phyloP scores from a whole-genome alignment of 2,888 invertebrate species.

The Lasioglossum pauxillum region DNA sequence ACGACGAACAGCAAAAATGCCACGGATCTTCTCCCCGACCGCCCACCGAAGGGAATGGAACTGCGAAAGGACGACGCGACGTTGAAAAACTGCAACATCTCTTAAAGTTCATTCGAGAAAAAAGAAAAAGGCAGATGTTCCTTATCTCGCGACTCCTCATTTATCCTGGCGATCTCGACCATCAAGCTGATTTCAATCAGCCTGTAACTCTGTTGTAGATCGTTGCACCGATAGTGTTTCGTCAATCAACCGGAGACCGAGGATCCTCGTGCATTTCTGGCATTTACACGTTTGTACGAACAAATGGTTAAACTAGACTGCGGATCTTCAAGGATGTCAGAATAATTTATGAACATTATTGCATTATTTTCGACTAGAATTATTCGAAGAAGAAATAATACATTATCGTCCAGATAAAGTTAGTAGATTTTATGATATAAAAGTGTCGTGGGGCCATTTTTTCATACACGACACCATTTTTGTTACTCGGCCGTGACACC shows the following conservation, averaged over 20 bases:
- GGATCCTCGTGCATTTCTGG: neutral
- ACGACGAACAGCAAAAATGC: neutral
- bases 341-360: neutral
- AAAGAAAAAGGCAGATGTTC: slow-evolving; percentile 8
- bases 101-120: neutral
- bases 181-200: neutral
- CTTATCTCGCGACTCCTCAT: neutral
- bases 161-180: neutral
- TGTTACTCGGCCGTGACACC: neutral
- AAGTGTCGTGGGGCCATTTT: neutral
- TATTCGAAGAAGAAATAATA: neutral
- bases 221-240: neutral
- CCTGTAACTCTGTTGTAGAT: neutral
- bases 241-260: neutral
- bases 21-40: neutral
- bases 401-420: neutral
- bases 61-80: neutral
- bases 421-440: neutral
- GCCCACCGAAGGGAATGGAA: neutral
- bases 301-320: neutral
- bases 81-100: neutral
- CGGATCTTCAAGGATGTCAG: neutral
- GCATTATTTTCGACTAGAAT: neutral
- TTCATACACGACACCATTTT: neutral
- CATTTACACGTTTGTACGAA: neutral